phyloP scores from a whole-genome alignment of 2,888 invertebrate genomes.

The Ichneumoninae sp. region DNA sequence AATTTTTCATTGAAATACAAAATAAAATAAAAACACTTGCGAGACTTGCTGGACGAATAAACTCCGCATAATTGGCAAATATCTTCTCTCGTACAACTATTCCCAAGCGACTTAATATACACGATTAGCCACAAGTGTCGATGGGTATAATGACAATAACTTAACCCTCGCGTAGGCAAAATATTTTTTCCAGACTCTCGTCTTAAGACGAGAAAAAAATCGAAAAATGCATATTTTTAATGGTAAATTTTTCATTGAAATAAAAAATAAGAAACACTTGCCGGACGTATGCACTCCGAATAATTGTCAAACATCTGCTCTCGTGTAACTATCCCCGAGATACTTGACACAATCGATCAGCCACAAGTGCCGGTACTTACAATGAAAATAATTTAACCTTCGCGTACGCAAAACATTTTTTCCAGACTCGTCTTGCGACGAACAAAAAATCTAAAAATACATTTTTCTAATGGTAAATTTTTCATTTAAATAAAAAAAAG shows the following conservation, averaged over 20 bases:
- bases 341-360: constrained; percentile 17
- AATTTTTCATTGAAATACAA: background rate
- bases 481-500: background rate
- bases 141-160: background rate
- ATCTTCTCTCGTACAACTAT: background rate
- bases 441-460: background rate
- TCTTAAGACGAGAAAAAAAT: background rate
- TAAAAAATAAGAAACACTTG: background rate
- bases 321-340: background rate
- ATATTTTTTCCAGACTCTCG: background rate
- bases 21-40: background rate
- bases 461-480: background rate
- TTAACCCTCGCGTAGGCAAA: background rate
- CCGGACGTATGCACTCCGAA: background rate
- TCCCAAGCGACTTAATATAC: background rate
- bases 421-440: too few relatives aligned
- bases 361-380: constrained; percentile 15
- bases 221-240: background rate
- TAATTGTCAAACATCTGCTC: constrained; percentile 10
- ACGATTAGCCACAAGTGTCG: too few relatives aligned
- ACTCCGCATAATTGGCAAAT: background rate
- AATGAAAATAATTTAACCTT: too few relatives aligned
- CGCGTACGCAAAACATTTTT: too few relatives aligned
- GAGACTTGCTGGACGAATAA: background rate
- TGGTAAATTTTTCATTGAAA: background rate